These are phyloP conservation scores for Saccopteryx leptura DNA, from an alignment of 2,113 vertebrate genomes.

Conservation along the genomic window DNA sequence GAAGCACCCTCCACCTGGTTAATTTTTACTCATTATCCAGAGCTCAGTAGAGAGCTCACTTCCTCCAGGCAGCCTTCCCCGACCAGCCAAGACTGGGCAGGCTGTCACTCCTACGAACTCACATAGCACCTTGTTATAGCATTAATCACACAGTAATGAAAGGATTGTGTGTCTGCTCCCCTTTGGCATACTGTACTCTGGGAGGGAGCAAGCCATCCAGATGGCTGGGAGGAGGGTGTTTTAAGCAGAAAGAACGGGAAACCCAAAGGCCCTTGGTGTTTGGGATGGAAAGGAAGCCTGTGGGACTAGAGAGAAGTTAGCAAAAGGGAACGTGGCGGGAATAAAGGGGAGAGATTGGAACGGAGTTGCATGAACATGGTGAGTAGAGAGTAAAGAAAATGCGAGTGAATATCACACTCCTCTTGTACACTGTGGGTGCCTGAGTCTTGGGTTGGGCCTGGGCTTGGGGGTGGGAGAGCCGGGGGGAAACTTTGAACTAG, in stretches of 20 bases:
- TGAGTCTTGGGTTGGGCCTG: neutral
- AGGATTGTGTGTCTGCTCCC: neutral
- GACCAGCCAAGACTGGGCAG: neutral
- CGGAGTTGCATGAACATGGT: neutral
- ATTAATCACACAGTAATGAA: neutral
- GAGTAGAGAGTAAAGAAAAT: neutral
- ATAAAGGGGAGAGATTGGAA: neutral
- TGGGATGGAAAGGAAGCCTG: neutral
- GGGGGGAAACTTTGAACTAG: neutral
- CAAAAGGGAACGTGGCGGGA: neutral
- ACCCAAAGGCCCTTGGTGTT: neutral
- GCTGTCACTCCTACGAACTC: neutral
- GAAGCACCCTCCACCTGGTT: neutral
- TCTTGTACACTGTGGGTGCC: neutral
- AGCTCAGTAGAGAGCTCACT: neutral
- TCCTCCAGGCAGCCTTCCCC: neutral
- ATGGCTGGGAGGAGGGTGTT: neutral
- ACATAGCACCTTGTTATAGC: neutral
- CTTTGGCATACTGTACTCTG: neutral
- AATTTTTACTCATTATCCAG: neutral
- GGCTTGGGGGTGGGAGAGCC: neutral
- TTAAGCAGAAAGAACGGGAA: slow-evolving; percentile 12
- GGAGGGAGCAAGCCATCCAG: neutral
- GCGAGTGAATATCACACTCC: neutral
- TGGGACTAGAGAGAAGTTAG: neutral